Evolutionary conservation across 2,888 invertebrate genomes (phyloP).

Genomic region (Hyles lineata): DNA sequence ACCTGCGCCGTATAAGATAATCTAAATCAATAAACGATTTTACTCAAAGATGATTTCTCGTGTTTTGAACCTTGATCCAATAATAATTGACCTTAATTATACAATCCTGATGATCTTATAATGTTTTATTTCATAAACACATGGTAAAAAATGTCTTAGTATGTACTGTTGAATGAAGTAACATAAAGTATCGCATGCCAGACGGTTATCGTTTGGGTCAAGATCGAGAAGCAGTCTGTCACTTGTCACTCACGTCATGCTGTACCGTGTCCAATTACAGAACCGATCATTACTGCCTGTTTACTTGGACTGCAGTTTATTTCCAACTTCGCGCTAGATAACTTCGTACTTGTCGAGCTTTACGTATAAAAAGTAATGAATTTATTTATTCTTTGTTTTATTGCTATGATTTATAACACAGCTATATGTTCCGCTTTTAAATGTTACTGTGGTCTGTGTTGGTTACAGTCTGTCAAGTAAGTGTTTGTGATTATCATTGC

Average conservation of each 20-base stretch:
- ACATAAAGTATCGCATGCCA: slow-evolving; percentile 18
- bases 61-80: no score
- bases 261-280: slow-evolving; percentile 47
- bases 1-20: neutral
- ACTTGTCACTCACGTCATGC: slow-evolving; percentile 49
- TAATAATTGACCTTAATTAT: neutral
- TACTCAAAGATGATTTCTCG: no score
- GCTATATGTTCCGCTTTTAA: slow-evolving; percentile 36
- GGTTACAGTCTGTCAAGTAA: slow-evolving; percentile 24
- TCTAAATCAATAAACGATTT: neutral
- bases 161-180: neutral
- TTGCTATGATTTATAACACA: slow-evolving; percentile 39
- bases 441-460: slow-evolving; percentile 43
- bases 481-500: slow-evolving; percentile 25
- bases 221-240: slow-evolving; percentile 50
- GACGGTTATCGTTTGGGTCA: slow-evolving; percentile 57
- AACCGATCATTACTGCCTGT: slow-evolving; percentile 33
- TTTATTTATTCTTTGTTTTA: slow-evolving; percentile 34
- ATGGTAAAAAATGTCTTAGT: neutral
- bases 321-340: slow-evolving; percentile 30
- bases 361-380: slow-evolving; percentile 41
- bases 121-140: neutral
- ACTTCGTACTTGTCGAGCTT: slow-evolving; percentile 1
- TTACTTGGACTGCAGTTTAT: slow-evolving; percentile 26
- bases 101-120: neutral